phyloP scores from a whole-genome alignment of 1,140 invertebrate genomes.

The Scaptodrosophila lebanonensis region DNA sequence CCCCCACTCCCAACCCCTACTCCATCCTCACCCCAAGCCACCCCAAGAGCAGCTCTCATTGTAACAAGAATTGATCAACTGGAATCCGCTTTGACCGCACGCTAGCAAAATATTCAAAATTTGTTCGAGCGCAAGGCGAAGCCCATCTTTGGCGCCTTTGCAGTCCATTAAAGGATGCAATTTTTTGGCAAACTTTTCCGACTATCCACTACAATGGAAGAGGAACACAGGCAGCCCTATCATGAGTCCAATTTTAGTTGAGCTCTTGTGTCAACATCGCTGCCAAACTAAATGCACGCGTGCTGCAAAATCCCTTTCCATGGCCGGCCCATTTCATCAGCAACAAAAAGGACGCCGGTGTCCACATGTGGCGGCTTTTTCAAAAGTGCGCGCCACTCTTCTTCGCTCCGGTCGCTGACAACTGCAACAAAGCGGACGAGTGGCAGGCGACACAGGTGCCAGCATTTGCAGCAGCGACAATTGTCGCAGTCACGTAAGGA shows the following conservation, averaged over 20 bases:
- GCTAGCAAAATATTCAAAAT: constrained; percentile 52
- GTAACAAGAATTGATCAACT: too few relatives aligned
- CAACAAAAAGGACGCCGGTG: constrained; percentile 14
- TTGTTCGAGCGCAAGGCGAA: constrained; percentile 55
- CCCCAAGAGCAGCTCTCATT: too few relatives aligned
- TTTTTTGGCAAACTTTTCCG: constrained; percentile 43
- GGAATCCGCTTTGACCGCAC: constrained; percentile 52
- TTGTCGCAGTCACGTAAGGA: constrained; percentile 53
- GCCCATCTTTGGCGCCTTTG: constrained; percentile 33
- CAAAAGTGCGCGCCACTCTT: constrained; percentile 4
- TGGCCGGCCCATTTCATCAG: too few relatives aligned
- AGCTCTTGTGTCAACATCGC: too few relatives aligned
- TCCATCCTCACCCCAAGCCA: too few relatives aligned
- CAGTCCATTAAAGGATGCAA: constrained; percentile 65
- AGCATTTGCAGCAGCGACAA: constrained; percentile 40
- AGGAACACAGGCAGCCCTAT: too few relatives aligned
- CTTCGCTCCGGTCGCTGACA: too few relatives aligned
- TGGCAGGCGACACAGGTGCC: constrained; percentile 32
- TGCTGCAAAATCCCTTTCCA: too few relatives aligned
- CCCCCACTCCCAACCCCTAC: too few relatives aligned
- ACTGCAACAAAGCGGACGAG: not conserved
- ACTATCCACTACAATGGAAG: too few relatives aligned
- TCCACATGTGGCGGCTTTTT: constrained; percentile 14
- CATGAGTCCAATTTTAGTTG: too few relatives aligned
- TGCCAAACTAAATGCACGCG: too few relatives aligned